Evolutionary conservation across 2,113 vertebrate genomes (phyloP), one percentile per base, ranked within the genome.

Genomic region (Jaculus jaculus): DNA sequence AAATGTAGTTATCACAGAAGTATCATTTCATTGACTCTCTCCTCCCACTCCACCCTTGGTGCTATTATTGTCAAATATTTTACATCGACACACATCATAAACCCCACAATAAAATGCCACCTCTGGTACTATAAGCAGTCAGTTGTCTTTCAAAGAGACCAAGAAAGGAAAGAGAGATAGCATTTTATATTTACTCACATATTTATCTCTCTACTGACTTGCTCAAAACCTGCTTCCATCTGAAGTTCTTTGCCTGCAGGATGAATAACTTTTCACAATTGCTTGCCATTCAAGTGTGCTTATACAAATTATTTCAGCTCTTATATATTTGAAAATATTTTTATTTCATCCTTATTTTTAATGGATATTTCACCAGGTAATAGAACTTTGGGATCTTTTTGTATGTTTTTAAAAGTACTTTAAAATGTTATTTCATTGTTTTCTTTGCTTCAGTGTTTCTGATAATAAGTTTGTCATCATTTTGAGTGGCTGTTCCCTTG

Each of bases 401-500:
- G 63, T 24, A 26, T 84, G 74, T 86, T 91, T 73, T 84, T 66
- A 92, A 90, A 90, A 88, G 34, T 30, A 58, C n/a, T 84, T 91
- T 39, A 78, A 90, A 42, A 51, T 86, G 51, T 69, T 63, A 63
- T 85, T 84, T 90, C 9, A 78, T 61, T 90, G 34, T 71, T 37
- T 77, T 86, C 34, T 17, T 9, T 15, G 28, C 65, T 84, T 90
- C 47, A 69, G 66, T 92, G 47, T 78, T 65, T 84, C 39, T 82
- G 37, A 61, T 78, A 39, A 80, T n/a, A 82, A 79, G 18, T 63
- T 82, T 82, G 17, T 34, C 24, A 39, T 75, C 26, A 30, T 77
- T 88, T 82, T 58, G 39, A 42, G 42, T 72, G 72, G 24, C 24
- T 88, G 4, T 21, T 61, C 37, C 58, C 4, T 5, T 68, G 3